Evolutionary conservation across 2,113 vertebrate species (phyloP), one percentile per base, ranked within the genome.

Genomic region (Alexandromys fortis): DNA sequence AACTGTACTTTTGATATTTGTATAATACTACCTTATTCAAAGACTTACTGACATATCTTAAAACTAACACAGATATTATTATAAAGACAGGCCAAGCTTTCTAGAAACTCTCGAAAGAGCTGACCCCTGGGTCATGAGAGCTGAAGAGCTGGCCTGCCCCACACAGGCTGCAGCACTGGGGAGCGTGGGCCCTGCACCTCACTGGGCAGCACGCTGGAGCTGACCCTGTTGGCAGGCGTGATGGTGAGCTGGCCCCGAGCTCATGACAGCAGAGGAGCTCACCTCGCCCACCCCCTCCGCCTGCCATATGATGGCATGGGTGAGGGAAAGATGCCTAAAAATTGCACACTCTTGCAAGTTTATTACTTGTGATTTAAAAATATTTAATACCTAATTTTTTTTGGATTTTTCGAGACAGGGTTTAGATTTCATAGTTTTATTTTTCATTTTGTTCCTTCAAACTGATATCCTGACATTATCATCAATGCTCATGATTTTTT

Each of bases 391-490:
- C 2, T 73, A 24, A 82, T 33, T 47, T 47, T 47, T 47, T 47
- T 47, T 7, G 47, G 47, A 47, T 47, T 47, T 47, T 47, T 47
- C 47, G 8, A 47, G 47, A 47, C 47, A 47, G 47, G 47, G 47
- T 47, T 47, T 47, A 47, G 47, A 67, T 94, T 87, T 92, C 45
- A 63, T 35, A 61, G 73, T 22, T 14, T 75, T 86, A n/a, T 52
- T 92, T 49, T 81, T 61, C 1, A 0, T 78, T 63, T 88, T 96
- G 45, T 92, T 96, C 61, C 95, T 98, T 96, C 88, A 91, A 97
- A 97, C 61, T 28, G 26, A 93, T 93, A 77, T 4, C 67, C 67
- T 72, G 77, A 96, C 30, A 77, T 72, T 5, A 58, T 58, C 70
- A 98, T 73, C 89, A 95, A 97, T 90, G 83, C 95, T 90, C 79